These are phyloP conservation scores for Onthophagus taurus DNA, from an alignment of 1,140 invertebrate genomes.

Conservation along the genomic window DNA sequence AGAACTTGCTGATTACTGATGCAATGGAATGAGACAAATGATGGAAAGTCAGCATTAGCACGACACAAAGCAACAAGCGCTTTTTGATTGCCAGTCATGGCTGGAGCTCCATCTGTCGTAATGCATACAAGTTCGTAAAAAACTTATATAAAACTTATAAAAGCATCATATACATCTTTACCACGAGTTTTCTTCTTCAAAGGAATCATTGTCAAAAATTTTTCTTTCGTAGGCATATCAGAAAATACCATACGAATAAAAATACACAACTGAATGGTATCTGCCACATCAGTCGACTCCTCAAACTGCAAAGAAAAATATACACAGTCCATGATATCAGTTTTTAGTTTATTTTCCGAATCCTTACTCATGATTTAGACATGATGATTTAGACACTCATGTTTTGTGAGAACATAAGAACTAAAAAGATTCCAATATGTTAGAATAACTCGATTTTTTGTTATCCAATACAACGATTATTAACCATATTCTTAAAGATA, in stretches of 20 bases:
- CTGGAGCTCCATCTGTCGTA: slow-evolving; percentile 6
- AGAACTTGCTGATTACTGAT: neutral
- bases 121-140: slow-evolving; percentile 21
- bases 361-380: slow-evolving; percentile 14
- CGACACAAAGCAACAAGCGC: slow-evolving; percentile 7
- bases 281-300: slow-evolving; percentile 22
- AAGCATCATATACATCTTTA: slow-evolving; percentile 27
- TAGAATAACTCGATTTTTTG: too few relatives aligned
- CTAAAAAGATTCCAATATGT: too few relatives aligned
- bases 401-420: too few relatives aligned
- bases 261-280: slow-evolving; percentile 23
- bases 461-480: too few relatives aligned
- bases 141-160: slow-evolving; percentile 6
- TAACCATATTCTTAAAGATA: too few relatives aligned
- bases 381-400: too few relatives aligned
- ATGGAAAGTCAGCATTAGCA: neutral
- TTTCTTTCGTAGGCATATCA: slow-evolving; percentile 30
- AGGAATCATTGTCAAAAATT: slow-evolving; percentile 30
- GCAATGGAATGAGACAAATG: slow-evolving; percentile 4
- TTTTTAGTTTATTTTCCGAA: slow-evolving; percentile 14
- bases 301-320: slow-evolving; percentile 22
- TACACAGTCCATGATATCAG: slow-evolving; percentile 11
- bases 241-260: slow-evolving; percentile 30
- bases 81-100: slow-evolving; percentile 6
- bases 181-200: slow-evolving; percentile 29